phyloP scores from a whole-genome alignment of 35 echinoderm and acorn worm genomes.

The Ophioderma brevispina region DNA sequence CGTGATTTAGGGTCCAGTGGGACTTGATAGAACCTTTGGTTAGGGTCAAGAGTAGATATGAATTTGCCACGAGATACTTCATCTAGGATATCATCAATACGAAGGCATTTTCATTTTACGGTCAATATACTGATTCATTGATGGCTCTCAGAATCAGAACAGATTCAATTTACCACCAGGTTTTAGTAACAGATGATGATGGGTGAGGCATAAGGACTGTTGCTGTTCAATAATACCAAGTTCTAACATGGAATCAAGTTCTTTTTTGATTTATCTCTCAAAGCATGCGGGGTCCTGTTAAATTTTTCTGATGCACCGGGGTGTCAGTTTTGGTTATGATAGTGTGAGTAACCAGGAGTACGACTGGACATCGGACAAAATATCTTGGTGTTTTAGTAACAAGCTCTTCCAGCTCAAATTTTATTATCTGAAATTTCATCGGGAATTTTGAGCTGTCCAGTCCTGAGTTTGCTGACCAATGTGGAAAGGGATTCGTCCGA shows the following conservation, averaged over 20 bases:
- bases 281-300: slow-evolving; percentile 11
- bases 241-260: slow-evolving; percentile 51
- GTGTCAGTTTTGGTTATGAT: not conserved
- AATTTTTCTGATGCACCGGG: not conserved
- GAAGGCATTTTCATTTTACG: not conserved
- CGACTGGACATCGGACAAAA: not conserved
- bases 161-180: slow-evolving; percentile 29
- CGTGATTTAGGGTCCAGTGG: not conserved
- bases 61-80: not conserved
- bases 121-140: not conserved
- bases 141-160: slow-evolving; percentile 35
- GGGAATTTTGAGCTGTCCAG: not conserved
- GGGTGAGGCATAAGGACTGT: slow-evolving; percentile 22
- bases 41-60: not conserved
- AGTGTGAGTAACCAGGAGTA: not conserved
- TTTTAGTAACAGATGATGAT: slow-evolving; percentile 45
- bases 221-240: slow-evolving; percentile 53
- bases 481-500: too few species aligned
- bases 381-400: not conserved
- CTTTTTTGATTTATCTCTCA: slow-evolving; percentile 14
- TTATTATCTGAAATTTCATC: too few species aligned
- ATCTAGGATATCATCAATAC: not conserved
- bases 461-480: not conserved
- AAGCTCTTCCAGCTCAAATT: too few species aligned
- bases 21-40: not conserved